phyloP scores from a whole-genome alignment of 92 coral and sea anemone species.

The Phenganax stokvisi region DNA sequence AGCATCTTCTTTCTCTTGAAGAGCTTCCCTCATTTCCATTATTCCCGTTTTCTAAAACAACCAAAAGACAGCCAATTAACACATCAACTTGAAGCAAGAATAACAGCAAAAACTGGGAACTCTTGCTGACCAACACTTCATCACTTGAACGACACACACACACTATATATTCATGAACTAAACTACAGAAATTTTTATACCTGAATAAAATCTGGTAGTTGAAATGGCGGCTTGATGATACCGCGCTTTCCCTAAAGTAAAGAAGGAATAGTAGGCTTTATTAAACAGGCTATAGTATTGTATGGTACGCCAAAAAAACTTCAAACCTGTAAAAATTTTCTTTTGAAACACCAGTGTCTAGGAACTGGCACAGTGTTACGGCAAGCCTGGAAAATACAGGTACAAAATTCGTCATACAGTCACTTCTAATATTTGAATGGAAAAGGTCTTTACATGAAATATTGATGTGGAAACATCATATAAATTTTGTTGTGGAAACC shows the following conservation, averaged over 20 bases:
- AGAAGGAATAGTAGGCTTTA: background rate
- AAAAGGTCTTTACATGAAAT: background rate
- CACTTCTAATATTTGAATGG: background rate
- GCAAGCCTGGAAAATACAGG: slow-evolving; percentile 59
- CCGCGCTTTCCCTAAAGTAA: slow-evolving; percentile 84
- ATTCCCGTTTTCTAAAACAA: slow-evolving; percentile 83
- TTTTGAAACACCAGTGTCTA: slow-evolving; percentile 97
- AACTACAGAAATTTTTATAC: slow-evolving; percentile 39
- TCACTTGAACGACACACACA: no score
- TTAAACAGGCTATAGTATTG: background rate
- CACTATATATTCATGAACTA: background rate
- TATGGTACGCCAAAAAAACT: background rate
- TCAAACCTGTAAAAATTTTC: slow-evolving; percentile 90
- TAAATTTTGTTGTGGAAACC: background rate
- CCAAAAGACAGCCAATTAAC: background rate
- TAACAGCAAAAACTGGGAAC: no score
- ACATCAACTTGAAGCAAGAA: background rate
- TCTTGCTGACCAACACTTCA: no score
- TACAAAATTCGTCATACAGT: background rate
- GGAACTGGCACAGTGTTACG: slow-evolving; percentile 98
- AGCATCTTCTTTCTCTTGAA: slow-evolving; percentile 98
- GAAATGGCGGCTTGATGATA: slow-evolving; percentile 94
- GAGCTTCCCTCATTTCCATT: slow-evolving; percentile 99
- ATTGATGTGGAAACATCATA: no score
- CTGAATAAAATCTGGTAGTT: slow-evolving; percentile 95